phyloP scores from a whole-genome alignment of 2,797 vertebrate genomes.

The Peromyscus melanophrys region DNA sequence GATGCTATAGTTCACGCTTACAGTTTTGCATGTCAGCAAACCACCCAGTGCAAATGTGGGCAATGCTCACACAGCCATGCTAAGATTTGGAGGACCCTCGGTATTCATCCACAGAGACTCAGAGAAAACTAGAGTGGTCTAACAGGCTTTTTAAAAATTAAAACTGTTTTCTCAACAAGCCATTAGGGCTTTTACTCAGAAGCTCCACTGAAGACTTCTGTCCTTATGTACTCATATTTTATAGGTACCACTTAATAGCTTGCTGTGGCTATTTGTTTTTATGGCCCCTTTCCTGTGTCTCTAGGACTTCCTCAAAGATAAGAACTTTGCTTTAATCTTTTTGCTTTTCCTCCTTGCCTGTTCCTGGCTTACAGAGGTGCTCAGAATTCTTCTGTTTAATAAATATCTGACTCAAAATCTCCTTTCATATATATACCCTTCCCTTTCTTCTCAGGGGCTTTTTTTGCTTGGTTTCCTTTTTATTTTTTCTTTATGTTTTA shows the following conservation, averaged over 20 bases:
- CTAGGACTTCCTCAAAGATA: constrained; percentile 8
- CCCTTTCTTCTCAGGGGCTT: neutral
- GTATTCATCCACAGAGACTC: neutral
- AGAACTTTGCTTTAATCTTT: neutral
- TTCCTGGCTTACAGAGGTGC: neutral
- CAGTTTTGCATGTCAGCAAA: too few species aligned
- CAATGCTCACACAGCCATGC: too few species aligned
- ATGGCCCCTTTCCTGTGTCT: neutral
- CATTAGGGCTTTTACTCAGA: neutral
- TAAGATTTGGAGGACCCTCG: neutral
- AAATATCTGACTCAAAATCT: neutral
- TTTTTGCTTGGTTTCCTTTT: neutral
- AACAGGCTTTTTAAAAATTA: neutral
- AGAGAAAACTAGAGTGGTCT: neutral
- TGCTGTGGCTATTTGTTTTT: neutral
- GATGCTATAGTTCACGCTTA: fast-evolving
- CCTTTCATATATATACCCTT: neutral
- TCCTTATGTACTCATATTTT: neutral
- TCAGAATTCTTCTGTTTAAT: neutral
- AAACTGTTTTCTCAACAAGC: neutral
- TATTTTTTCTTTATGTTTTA: neutral
- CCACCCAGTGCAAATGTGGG: fast-evolving
- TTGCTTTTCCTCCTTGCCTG: neutral
- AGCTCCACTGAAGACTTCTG: neutral
- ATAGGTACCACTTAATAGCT: neutral